A percentile compares a stretch with the other conserved stretches of the same genome.
phyloP scores from a whole-genome alignment of 1,140 invertebrate genomes.

The Neodiprion pinetum region DNA sequence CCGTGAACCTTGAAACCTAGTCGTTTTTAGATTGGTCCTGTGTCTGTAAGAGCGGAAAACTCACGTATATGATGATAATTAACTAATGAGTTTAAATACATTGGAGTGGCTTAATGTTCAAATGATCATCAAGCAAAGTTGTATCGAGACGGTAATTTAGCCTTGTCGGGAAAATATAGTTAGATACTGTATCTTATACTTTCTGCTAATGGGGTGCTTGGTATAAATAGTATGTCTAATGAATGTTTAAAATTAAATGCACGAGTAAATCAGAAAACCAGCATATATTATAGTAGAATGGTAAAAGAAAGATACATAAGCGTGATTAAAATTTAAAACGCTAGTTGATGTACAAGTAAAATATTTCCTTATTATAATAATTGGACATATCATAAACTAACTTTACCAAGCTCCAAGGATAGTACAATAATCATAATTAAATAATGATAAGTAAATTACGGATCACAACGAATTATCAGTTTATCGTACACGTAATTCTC shows the following conservation, averaged over 20 bases:
- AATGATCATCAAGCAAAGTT: too few relatives aligned
- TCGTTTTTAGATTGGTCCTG: neutral
- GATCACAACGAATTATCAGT: constrained; percentile 1
- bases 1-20: neutral
- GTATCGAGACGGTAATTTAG: too few relatives aligned
- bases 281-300: constrained; percentile 12
- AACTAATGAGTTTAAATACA: too few relatives aligned
- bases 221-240: too few relatives aligned
- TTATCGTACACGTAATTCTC: neutral
- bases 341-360: constrained; percentile 1
- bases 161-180: neutral
- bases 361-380: constrained; percentile 8
- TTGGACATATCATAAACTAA: constrained; percentile 1
- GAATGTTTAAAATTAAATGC: neutral
- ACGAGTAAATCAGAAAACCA: constrained; percentile 13
- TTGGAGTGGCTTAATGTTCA: too few relatives aligned
- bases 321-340: constrained; percentile 18
- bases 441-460: neutral
- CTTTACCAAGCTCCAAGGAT: constrained; percentile 1
- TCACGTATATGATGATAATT: too few relatives aligned
- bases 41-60: too few relatives aligned
- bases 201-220: too few relatives aligned
- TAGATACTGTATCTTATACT: too few relatives aligned
- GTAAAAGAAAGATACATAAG: constrained; percentile 8
- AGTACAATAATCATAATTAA: neutral